Evolutionary conservation across 2,797 vertebrate species (phyloP), one percentile per base, ranked within the genome.

Genomic region (Sebastes minor): DNA sequence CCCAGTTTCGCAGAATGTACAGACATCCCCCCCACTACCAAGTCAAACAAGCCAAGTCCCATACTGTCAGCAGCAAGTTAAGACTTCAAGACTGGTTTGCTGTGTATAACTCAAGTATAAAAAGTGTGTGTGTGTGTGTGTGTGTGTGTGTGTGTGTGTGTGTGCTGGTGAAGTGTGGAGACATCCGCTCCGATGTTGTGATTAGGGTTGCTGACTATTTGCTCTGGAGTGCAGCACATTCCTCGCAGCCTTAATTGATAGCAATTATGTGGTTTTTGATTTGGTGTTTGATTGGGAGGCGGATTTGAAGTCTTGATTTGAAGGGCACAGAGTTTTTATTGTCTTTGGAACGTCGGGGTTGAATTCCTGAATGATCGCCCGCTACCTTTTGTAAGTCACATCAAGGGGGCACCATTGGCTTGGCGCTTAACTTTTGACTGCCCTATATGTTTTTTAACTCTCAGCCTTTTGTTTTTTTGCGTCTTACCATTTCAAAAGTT

Each of bases 251-350:
- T 92, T 94, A 94, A 95, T 95, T 95, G 91, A 94, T 92, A 84
- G 86, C 88, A 94, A 94, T 93, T 91, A 87, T 93, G 90, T 88
- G 87, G 89, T 89, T 93, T 94, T 83, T 89, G 90, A 93, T 93
- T 91, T 78, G 74, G 79, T 84, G 82, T 90, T 91, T 93, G 88
- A 94, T 92, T 91, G 85, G 85, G 71, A 76, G 81, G 59, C 52
- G 62, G 69, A 81, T 78, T 80, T 76, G 73, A 85, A 87, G 83
- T 59, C 64, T 76, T 83, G 65, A 84, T 85, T 91, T 57, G 78
- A 85, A 74, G 87, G 77, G 82, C 81, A 89, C 80, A 89, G 84
- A 67, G 76, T 74, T 91, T 90, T 84, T 92, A 90, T 90, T 91
- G 91, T 93, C 74, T 78, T 90, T 92, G 88, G 88, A 92, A 73